Evolutionary conservation across 2,113 vertebrate genomes (phyloP).

Genomic region (Microtus richardsoni): DNA sequence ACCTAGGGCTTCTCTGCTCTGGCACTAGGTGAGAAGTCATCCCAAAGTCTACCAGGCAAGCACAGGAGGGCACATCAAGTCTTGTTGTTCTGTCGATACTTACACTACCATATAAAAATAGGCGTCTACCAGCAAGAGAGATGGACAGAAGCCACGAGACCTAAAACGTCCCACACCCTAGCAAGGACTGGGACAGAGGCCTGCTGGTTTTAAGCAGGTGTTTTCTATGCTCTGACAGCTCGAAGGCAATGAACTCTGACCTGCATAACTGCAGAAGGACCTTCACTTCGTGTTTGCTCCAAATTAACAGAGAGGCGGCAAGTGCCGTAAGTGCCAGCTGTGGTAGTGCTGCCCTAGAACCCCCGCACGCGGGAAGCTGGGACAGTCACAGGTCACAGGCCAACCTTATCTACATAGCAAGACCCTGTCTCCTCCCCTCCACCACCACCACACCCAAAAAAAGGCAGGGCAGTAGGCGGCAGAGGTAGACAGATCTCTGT

Average conservation of each 20-base stretch:
- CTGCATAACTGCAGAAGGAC: slow-evolving; percentile 20
- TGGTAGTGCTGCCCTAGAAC: background rate
- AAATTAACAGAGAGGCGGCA: background rate
- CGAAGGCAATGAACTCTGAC: slow-evolving; percentile 38
- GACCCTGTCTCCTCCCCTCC: background rate
- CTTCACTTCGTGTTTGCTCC: slow-evolving; percentile 34
- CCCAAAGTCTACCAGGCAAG: slow-evolving; percentile 60
- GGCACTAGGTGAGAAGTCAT: slow-evolving; percentile 34
- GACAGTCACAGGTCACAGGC: too few relatives aligned
- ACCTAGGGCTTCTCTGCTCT: slow-evolving; percentile 81
- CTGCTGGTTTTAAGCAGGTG: slow-evolving; percentile 36
- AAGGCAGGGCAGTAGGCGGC: background rate
- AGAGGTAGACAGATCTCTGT: background rate
- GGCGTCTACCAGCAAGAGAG: slow-evolving; percentile 51
- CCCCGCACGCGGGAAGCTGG: background rate
- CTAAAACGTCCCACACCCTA: slow-evolving; percentile 61
- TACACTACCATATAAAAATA: slow-evolving; percentile 74
- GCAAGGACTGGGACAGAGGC: slow-evolving; percentile 4
- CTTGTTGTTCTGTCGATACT: slow-evolving; percentile 59
- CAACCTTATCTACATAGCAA: background rate
- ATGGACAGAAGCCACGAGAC: slow-evolving; percentile 57
- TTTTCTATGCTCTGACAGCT: slow-evolving; percentile 65
- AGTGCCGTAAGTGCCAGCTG: background rate
- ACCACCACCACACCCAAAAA: too few relatives aligned
- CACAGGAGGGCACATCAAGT: slow-evolving; percentile 5